A percentile compares a stretch with the other conserved stretches of the same genome.
phyloP scores from a whole-genome alignment of 2,797 vertebrate species.

The Chelon labrosus region DNA sequence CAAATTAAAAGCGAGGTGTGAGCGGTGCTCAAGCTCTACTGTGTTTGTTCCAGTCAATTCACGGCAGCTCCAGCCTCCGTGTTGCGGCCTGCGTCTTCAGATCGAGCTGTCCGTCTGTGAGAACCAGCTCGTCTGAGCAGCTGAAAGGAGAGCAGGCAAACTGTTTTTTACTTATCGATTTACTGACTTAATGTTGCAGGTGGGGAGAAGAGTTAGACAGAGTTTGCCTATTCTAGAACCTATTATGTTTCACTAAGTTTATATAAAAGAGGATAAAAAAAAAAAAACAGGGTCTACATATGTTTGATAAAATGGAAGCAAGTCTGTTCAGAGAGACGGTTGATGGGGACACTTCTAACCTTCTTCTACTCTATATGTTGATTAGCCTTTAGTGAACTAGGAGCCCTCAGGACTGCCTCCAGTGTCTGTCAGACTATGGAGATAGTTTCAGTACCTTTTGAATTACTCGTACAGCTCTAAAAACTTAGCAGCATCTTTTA shows the following conservation, averaged over 20 bases:
- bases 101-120: no score
- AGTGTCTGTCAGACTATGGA: slow-evolving; percentile 21
- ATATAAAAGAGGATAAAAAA: neutral
- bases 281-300: neutral
- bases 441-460: slow-evolving; percentile 24
- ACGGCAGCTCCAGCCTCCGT: neutral
- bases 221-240: no score
- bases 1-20: neutral
- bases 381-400: slow-evolving; percentile 8
- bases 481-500: neutral
- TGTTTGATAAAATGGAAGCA: neutral
- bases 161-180: neutral
- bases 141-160: neutral
- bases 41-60: no score
- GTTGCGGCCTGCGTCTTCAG: no score
- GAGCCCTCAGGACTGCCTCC: slow-evolving; percentile 7
- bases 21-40: neutral
- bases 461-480: slow-evolving; percentile 13
- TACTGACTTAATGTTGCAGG: neutral
- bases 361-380: neutral
- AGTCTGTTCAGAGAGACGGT: neutral
- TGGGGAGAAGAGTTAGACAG: neutral
- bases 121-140: neutral
- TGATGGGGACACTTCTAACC: neutral
- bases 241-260: neutral